Base-by-base conservation (phyloP, 2,888 invertebrate species). In the Tetragonula carbonaria region DNA sequence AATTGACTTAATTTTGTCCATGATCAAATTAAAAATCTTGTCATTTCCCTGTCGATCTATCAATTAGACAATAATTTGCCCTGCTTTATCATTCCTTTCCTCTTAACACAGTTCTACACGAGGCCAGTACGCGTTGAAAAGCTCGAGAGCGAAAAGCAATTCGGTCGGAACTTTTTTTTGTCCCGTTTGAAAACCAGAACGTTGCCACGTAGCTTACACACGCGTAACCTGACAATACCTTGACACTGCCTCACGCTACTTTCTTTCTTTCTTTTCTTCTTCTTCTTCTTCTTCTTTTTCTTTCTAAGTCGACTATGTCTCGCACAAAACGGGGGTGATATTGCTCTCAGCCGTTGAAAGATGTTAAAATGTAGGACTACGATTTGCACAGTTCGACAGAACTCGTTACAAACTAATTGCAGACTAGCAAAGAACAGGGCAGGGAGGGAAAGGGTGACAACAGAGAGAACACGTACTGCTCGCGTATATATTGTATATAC, bases 361-460 rank as follows among this genome's bases (percentile, higher is more conserved):
- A 80, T 86, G 82, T 79, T 28, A 82, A 84, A 82, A 87, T 73
- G 84, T 83, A 81, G 50, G 66, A 82, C 77, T 84, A 88, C 45
- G 53, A 57, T 63, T 76, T 70, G 79, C 84, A 71, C 80, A 65
- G 74, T 66, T 84, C 74, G 65, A 83, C 79, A 78, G 8, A 45
- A 45, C 72, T 66, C 79, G 80, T 84, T 89, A 85, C 78, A 57
- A 87, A 86, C 80, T 90, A 89, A 90, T 81, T 75, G 87, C 74
- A 65, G 86, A 90, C 90, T 88, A 90, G 90, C 85, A 90, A 86
- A 86, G 82, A 80, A 87, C 67, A 57, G 71, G 85, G 62, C 8
- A 38, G 28, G 53, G 57, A 55, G 16, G 68, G 59, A 51, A 16
- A 4, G n/a, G n/a, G 57, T 21, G 62, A 28, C 28, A 21, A 28